phyloP scores from a whole-genome alignment of 2,888 invertebrate species.

The Drosophila conformis region DNA sequence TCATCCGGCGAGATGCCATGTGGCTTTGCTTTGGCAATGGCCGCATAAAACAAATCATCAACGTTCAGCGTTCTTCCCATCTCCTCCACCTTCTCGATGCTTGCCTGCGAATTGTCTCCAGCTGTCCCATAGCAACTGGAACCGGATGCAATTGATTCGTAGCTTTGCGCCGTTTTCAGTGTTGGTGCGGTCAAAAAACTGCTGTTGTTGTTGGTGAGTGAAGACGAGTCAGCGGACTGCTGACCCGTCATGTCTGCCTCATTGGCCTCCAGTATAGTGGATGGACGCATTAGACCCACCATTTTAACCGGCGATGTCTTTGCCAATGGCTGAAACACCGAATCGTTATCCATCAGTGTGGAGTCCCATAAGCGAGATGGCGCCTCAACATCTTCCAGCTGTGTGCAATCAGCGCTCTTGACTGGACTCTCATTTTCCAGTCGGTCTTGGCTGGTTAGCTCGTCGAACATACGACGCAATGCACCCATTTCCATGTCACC shows the following conservation, averaged over 20 bases:
- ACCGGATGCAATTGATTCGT: conserved; percentile 42
- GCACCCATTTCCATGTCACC: conserved; percentile 70
- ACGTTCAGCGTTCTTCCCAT: conserved; percentile 33
- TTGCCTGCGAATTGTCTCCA: conserved; percentile 64
- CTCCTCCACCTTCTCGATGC: conserved; percentile 35
- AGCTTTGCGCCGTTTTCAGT: conserved; percentile 44
- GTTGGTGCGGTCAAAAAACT: conserved; percentile 77
- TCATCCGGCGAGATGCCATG: conserved; percentile 48
- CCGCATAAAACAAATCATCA: conserved; percentile 61
- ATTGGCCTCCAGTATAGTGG: conserved; percentile 83
- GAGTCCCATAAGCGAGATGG: conserved; percentile 83
- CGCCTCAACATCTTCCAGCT: conserved; percentile 82
- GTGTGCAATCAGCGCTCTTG: conserved; percentile 76
- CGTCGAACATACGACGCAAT: conserved; percentile 72
- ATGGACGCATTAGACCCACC: conserved; percentile 83
- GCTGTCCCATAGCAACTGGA: conserved; percentile 83
- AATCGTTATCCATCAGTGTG: conserved; percentile 60
- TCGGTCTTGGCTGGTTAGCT: conserved; percentile 53
- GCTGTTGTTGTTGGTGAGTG: conserved; percentile 48
- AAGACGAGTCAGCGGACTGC: conserved; percentile 62
- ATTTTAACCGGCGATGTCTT: conserved; percentile 83
- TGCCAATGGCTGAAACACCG: conserved; percentile 21
- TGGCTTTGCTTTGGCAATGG: conserved; percentile 55
- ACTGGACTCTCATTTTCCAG: conserved; percentile 69
- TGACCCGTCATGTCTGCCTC: conserved; percentile 54